These are phyloP conservation scores for Calliopsis andreniformis DNA, from an alignment of 1,140 invertebrate species.

Conservation along the genomic window DNA sequence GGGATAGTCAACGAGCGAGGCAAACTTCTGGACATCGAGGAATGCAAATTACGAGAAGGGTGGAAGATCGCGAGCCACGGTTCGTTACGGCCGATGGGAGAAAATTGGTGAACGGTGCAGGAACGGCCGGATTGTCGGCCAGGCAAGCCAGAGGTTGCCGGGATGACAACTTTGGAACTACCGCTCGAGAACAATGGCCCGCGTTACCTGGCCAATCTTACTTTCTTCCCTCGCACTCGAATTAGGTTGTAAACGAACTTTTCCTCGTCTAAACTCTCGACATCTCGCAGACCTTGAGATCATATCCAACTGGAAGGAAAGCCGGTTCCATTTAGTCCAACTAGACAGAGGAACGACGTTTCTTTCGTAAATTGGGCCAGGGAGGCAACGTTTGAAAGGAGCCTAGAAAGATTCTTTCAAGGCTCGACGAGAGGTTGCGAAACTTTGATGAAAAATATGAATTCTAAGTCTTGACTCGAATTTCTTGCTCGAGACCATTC, in stretches of 20 bases:
- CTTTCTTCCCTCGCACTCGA: not conserved
- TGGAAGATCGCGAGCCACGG: not conserved
- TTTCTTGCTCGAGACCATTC: not conserved
- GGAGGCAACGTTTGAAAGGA: not conserved
- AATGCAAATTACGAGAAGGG: not conserved
- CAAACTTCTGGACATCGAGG: not conserved
- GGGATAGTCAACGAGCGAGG: not conserved
- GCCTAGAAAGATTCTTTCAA: not conserved
- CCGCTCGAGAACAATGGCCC: not conserved
- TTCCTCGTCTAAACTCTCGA: not conserved
- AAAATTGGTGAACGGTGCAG: not conserved
- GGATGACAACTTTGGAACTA: not conserved
- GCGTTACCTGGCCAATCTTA: not conserved
- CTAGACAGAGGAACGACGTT: not conserved
- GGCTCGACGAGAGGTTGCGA: not conserved
- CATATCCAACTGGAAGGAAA: not conserved
- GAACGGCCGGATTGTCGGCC: not conserved
- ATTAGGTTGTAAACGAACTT: constrained; percentile 14
- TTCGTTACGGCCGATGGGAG: not conserved
- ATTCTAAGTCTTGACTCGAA: not conserved
- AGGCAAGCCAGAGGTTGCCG: not conserved
- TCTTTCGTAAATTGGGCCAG: constrained; percentile 23
- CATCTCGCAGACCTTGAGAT: not conserved
- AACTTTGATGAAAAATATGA: not conserved
- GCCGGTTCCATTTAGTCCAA: not conserved